phyloP scores from a whole-genome alignment of 2,888 invertebrate species.

The Cepaea hortensis region DNA sequence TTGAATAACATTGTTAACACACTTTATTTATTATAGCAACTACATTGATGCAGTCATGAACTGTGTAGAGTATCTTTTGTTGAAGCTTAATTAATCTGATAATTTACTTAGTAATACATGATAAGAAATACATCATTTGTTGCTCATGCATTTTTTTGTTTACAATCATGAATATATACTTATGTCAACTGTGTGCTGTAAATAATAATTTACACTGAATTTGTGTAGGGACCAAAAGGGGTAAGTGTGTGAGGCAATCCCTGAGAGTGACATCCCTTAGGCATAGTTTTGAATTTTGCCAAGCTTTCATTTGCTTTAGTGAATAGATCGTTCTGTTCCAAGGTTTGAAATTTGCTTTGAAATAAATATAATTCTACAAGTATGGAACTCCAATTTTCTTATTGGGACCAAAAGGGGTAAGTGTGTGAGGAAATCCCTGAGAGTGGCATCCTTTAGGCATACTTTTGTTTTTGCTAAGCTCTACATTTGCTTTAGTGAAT shows the following conservation, averaged over 20 bases:
- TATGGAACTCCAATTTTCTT: not conserved
- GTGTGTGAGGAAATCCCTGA: slow-evolving; percentile 5
- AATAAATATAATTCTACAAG: not conserved
- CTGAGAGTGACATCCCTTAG: slow-evolving; percentile 29
- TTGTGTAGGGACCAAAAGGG: slow-evolving; percentile 42
- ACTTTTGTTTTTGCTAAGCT: slow-evolving; percentile 4
- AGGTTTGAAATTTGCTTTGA: not conserved
- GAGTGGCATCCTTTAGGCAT: slow-evolving; percentile 23
- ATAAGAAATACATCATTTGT: not conserved
- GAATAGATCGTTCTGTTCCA: not conserved
- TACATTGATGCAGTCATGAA: too few species aligned
- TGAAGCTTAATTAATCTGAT: too few species aligned
- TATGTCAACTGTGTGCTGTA: not conserved
- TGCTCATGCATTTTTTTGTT: not conserved
- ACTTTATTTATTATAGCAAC: too few species aligned
- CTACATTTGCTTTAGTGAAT: not conserved
- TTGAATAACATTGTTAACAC: too few species aligned
- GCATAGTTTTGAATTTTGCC: not conserved
- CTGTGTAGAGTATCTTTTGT: too few species aligned
- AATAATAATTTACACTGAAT: slow-evolving; percentile 11
- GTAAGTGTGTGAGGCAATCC: slow-evolving; percentile 27
- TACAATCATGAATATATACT: not conserved
- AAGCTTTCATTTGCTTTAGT: not conserved
- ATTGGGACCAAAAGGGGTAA: slow-evolving; percentile 42
- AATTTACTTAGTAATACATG: too few species aligned